Evolutionary conservation across 2,888 invertebrate genomes (phyloP).

Genomic region (Agrochola lychnidis): DNA sequence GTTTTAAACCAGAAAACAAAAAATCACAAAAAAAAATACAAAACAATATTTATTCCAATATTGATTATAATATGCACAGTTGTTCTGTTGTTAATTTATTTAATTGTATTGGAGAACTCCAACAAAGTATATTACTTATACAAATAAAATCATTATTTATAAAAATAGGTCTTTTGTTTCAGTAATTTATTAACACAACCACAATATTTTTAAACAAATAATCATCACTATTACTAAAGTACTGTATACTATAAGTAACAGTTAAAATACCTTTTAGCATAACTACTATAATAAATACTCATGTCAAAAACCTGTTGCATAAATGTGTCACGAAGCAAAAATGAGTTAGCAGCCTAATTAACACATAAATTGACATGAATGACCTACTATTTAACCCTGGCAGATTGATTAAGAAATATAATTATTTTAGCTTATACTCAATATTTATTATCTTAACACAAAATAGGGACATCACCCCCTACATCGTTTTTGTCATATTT

Average conservation of each 20-base stretch:
- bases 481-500: neutral
- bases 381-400: conserved; percentile 47
- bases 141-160: neutral
- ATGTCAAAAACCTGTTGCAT: conserved; percentile 50
- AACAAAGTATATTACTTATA: neutral
- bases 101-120: neutral
- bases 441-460: neutral
- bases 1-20: too few relatives aligned
- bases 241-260: conserved; percentile 18
- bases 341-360: conserved; percentile 39
- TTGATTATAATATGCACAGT: neutral
- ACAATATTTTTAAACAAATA: conserved; percentile 1
- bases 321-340: conserved; percentile 36
- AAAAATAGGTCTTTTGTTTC: neutral
- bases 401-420: conserved; percentile 30
- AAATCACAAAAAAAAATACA: too few relatives aligned
- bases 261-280: conserved; percentile 40
- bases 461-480: conserved; percentile 4
- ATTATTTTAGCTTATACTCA: neutral
- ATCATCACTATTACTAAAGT: neutral
- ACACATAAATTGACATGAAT: conserved; percentile 48
- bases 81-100: neutral
- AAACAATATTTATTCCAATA: neutral
- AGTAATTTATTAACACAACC: neutral
- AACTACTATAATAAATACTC: conserved; percentile 27